Conservation (phyloP, 2,797 vertebrate genomes). For the Siniperca obscura region DNA sequence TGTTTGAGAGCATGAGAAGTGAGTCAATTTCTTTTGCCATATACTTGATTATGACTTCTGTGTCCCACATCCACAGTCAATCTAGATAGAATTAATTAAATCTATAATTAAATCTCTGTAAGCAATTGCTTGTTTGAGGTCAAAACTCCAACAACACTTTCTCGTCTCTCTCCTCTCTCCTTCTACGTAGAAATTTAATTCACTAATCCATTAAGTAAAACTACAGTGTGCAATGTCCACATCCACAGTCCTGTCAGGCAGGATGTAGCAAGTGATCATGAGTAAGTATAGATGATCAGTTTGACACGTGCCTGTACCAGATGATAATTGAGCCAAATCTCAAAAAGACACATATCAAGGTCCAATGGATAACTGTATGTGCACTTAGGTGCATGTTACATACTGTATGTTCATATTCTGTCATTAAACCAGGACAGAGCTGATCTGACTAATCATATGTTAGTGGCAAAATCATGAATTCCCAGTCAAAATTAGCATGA, state of each 20-base stretch:
- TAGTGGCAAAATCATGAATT: neutral
- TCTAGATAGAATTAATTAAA: neutral
- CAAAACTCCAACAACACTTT: too few relatives aligned
- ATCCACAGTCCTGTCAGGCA: neutral
- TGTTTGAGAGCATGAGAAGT: neutral
- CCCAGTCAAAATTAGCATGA: neutral
- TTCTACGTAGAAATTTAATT: neutral
- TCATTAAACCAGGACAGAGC: neutral
- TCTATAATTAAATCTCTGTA: conserved; percentile 3
- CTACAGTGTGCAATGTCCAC: conserved; percentile 3
- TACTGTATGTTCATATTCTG: too few relatives aligned
- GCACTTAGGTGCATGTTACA: too few relatives aligned
- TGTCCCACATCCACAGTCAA: conserved; percentile 11
- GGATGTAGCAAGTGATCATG: neutral
- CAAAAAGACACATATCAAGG: neutral
- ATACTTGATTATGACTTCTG: conserved; percentile 1
- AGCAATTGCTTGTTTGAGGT: conserved; percentile 21
- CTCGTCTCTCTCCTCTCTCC: too few relatives aligned
- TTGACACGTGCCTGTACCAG: neutral
- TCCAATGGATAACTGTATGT: neutral
- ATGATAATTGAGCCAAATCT: neutral
- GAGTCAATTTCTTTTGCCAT: conserved; percentile 1
- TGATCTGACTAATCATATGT: neutral
- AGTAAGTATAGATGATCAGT: neutral
- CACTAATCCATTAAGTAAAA: conserved; percentile 1